Base-by-base conservation (phyloP, 1,140 invertebrate species). In the Pissodes strobi region DNA sequence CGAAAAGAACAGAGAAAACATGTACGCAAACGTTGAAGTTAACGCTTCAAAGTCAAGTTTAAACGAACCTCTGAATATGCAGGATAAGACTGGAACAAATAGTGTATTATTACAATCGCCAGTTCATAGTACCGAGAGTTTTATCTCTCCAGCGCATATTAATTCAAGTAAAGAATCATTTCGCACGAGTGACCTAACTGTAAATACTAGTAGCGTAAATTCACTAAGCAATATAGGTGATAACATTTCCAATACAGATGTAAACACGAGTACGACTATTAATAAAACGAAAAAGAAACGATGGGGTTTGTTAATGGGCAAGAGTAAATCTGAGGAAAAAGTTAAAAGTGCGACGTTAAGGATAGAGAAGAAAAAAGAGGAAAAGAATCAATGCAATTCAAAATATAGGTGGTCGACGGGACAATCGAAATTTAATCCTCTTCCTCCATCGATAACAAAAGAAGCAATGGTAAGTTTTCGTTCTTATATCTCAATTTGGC, bases 401-500 rank as follows among this genome's bases (percentile, higher is more conserved):
- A 83, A 82, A 49, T 82, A 87, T 76, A 75, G 86, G 2, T 88
- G 87, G 87, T 87, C 86, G 1, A 87, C 86, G 0, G 86, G 85
- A 1, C 76, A 87, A 19, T 83, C 84, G 23, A 85, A 86, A 58
- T 81, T 84, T n/a, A 84, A 87, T 68, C 86, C 87, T 1, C 77
- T 89, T 49, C 87, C 87, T 6, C 85, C 87, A 0, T 85, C 85
- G 56, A 88, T 88, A 70, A 88, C 87, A 71, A 90, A 89, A 80
- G 88, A 90, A 79, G 86, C 87, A 62, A 83, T 90, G 86, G 88
- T 89, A 76, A 82, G 79, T 66, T 15, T 30, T 17, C n/a, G 17
- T 18, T 52, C 17, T 39, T 27, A 25, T 43, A n/a, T n/a, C n/a
- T n/a, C n/a, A n/a, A n/a, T n/a, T n/a, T n/a, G n/a, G n/a, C 19